These are phyloP conservation scores for Dascyllus trimaculatus DNA, from an alignment of 2,113 vertebrate genomes.

Conservation along the genomic window DNA sequence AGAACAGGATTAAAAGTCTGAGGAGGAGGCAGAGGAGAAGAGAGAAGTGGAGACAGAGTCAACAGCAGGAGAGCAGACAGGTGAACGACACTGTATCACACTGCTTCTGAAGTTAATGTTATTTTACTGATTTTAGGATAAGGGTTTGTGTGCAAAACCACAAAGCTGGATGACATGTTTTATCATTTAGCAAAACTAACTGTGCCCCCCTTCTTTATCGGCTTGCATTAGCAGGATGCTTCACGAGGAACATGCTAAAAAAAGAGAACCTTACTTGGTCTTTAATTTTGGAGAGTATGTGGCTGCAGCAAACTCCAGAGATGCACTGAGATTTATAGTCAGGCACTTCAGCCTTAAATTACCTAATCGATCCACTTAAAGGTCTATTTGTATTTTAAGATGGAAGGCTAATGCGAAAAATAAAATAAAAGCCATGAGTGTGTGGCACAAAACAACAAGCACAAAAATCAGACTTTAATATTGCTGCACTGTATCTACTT, in stretches of 20 bases:
- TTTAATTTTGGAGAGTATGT: background rate
- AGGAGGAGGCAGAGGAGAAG: conserved; percentile 86
- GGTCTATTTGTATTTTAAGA: conserved; percentile 28
- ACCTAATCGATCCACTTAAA: conserved; percentile 25
- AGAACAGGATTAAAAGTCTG: conserved; percentile 87
- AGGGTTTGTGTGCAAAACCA: no score
- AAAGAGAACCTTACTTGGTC: no score
- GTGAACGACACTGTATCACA: conserved; percentile 45
- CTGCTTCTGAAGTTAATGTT: background rate
- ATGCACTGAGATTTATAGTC: conserved; percentile 6
- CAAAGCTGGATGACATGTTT: no score
- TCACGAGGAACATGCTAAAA: no score
- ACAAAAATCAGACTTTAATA: conserved; percentile 7
- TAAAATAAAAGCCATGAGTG: background rate
- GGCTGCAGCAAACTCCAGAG: conserved; percentile 11
- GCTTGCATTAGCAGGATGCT: no score
- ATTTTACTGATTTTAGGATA: background rate
- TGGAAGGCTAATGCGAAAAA: conserved; percentile 9
- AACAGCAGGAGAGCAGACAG: conserved; percentile 82
- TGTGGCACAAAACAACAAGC: conserved; percentile 2
- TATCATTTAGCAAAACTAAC: no score
- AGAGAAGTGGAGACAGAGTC: conserved; percentile 86
- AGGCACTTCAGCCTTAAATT: conserved; percentile 8
- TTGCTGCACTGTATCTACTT: background rate
- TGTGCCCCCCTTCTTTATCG: no score